Conservation (phyloP, 1,140 invertebrate species). For the Lucilia sericata region DNA sequence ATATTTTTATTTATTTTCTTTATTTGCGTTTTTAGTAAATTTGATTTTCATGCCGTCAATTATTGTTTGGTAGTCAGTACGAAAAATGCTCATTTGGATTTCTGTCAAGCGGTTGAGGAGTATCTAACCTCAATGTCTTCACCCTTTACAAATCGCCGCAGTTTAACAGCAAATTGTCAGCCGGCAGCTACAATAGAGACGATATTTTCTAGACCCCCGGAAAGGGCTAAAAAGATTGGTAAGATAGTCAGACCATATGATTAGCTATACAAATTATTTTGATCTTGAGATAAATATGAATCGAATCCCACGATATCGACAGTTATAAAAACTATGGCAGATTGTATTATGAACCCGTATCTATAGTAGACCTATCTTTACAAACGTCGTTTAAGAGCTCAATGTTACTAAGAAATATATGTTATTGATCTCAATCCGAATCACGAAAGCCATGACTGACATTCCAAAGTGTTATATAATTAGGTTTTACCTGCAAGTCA, state of each 20-base stretch:
- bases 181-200: constrained; percentile 53
- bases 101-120: constrained; percentile 60
- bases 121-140: constrained; percentile 43
- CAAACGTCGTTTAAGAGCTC: too few species aligned
- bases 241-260: neutral
- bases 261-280: too few species aligned
- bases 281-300: too few species aligned
- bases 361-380: too few species aligned
- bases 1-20: neutral
- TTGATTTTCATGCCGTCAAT: constrained; percentile 64
- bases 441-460: too few species aligned
- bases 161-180: constrained; percentile 46
- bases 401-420: too few species aligned
- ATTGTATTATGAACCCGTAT: too few species aligned
- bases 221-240: constrained; percentile 57
- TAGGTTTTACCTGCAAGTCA: too few species aligned
- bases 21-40: constrained; percentile 51
- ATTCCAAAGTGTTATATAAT: too few species aligned
- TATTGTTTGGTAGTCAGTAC: constrained; percentile 63
- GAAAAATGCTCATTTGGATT: constrained; percentile 51
- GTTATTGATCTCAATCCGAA: too few species aligned
- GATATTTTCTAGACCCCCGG: constrained; percentile 56
- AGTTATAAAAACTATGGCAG: too few species aligned
- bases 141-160: constrained; percentile 44
- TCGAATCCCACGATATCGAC: too few species aligned